Evolutionary conservation across 2,888 invertebrate species (phyloP).

Genomic region (Quadriops clusia): DNA sequence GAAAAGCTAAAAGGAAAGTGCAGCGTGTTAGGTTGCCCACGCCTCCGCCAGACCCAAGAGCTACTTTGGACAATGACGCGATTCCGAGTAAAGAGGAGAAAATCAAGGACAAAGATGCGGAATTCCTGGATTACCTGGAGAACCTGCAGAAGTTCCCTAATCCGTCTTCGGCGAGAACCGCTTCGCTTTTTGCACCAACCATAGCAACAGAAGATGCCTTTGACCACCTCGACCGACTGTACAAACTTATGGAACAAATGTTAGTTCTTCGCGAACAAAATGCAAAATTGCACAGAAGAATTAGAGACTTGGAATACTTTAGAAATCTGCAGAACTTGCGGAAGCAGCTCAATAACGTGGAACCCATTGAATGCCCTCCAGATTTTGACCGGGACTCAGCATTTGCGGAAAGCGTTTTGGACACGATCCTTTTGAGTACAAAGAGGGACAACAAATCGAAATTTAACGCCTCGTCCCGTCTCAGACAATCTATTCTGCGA

Average conservation of each 20-base stretch:
- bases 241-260: slow-evolving; percentile 65
- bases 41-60: slow-evolving; percentile 36
- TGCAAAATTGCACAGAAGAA: slow-evolving; percentile 50
- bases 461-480: slow-evolving; percentile 18
- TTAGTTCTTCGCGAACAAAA: slow-evolving; percentile 62
- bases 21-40: slow-evolving; percentile 32
- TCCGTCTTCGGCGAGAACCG: slow-evolving; percentile 35
- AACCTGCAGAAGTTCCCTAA: slow-evolving; percentile 28
- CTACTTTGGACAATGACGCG: slow-evolving; percentile 8
- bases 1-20: slow-evolving; percentile 21
- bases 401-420: slow-evolving; percentile 49
- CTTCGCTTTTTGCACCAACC: slow-evolving; percentile 43
- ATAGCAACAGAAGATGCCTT: slow-evolving; percentile 54
- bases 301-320: slow-evolving; percentile 61
- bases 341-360: slow-evolving; percentile 34
- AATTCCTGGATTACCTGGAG: slow-evolving; percentile 38
- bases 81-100: slow-evolving; percentile 8
- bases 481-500: slow-evolving; percentile 41
- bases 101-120: slow-evolving; percentile 28
- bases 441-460: slow-evolving; percentile 23
- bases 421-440: slow-evolving; percentile 48
- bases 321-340: slow-evolving; percentile 52
- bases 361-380: slow-evolving; percentile 41
- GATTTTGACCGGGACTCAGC: slow-evolving; percentile 52
- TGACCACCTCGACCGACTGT: slow-evolving; percentile 68